A percentile compares a stretch with the other conserved stretches of the same genome.
Conservation (phyloP, 2,113 vertebrate species). For the Macquaria ambigua region DNA sequence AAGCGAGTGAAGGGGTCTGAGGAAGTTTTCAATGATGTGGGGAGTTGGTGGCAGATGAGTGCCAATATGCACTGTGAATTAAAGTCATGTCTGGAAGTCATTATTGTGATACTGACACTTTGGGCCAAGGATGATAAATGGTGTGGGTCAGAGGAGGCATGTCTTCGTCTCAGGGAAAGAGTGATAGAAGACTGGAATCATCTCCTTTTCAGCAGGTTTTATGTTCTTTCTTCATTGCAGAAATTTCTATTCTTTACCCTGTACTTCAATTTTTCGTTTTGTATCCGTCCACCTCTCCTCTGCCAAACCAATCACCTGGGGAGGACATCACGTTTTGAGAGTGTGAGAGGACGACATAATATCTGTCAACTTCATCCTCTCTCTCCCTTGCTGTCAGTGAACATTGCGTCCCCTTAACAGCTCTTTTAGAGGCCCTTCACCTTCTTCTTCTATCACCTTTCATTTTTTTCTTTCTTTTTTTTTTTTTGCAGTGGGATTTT, state of each 20-base stretch:
- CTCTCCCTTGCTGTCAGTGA: slow-evolving; percentile 66
- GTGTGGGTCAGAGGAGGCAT: slow-evolving; percentile 9
- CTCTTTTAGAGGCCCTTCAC: slow-evolving; percentile 67
- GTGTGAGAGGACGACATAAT: slow-evolving; percentile 63
- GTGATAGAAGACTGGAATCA: slow-evolving; percentile 44
- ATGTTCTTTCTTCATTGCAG: slow-evolving; percentile 8
- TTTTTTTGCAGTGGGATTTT: slow-evolving; percentile 33
- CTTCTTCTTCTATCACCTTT: slow-evolving; percentile 31
- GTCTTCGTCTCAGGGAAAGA: slow-evolving; percentile 42
- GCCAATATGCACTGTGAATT: slow-evolving; percentile 18
- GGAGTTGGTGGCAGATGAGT: slow-evolving; percentile 1
- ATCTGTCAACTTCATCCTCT: slow-evolving; percentile 75
- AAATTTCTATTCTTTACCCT: slow-evolving; percentile 2
- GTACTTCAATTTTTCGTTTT: slow-evolving; percentile 36
- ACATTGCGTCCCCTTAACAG: slow-evolving; percentile 61
- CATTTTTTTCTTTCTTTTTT: slow-evolving; percentile 14
- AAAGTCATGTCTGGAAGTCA: slow-evolving; percentile 32
- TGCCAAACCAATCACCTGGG: slow-evolving; percentile 74
- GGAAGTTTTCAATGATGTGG: slow-evolving; percentile 18
- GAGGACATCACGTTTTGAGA: slow-evolving; percentile 73
- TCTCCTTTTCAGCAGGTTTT: slow-evolving; percentile 38
- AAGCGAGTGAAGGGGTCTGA: slow-evolving; percentile 21
- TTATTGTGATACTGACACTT: slow-evolving; percentile 3
- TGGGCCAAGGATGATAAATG: slow-evolving; percentile 19
- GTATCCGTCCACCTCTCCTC: slow-evolving; percentile 39